Conservation (phyloP, 2,797 vertebrate species). For the Phataginus tetradactyla region DNA sequence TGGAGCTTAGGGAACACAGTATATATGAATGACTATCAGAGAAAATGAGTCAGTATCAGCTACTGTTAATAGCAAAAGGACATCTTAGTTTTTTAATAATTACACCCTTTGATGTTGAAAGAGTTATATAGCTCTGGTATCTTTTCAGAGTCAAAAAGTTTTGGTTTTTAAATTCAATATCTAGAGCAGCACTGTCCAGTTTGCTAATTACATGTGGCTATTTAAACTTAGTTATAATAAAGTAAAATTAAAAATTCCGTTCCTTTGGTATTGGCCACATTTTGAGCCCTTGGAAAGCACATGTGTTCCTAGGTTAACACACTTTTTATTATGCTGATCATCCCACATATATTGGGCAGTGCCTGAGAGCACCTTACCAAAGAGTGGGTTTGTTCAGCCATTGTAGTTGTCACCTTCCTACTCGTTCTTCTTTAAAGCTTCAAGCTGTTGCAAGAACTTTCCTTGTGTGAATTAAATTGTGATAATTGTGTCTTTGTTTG, state of each 20-base stretch:
- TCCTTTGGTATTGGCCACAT: background rate
- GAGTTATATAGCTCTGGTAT: background rate
- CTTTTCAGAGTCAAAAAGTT: slow-evolving; percentile 6
- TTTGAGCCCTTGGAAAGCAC: slow-evolving; percentile 5
- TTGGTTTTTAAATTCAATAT: slow-evolving; percentile 12
- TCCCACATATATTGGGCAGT: background rate
- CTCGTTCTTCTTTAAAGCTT: slow-evolving; percentile 29
- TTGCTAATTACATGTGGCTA: background rate
- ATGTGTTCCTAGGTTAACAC: background rate
- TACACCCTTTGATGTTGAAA: background rate
- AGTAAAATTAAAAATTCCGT: slow-evolving; percentile 27
- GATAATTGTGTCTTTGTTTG: slow-evolving; percentile 35
- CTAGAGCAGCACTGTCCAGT: background rate
- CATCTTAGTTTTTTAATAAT: slow-evolving; percentile 25
- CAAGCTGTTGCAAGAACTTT: background rate
- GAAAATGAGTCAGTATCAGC: background rate
- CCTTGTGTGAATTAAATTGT: slow-evolving; percentile 13
- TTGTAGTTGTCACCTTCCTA: background rate
- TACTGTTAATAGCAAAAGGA: background rate
- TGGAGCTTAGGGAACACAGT: background rate
- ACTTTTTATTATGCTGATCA: background rate
- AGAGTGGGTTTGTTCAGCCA: background rate
- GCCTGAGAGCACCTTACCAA: background rate
- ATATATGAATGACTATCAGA: background rate
- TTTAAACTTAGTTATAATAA: slow-evolving; percentile 31